phyloP scores from a whole-genome alignment of 2,888 invertebrate species.

The Acanthopleura granulata region DNA sequence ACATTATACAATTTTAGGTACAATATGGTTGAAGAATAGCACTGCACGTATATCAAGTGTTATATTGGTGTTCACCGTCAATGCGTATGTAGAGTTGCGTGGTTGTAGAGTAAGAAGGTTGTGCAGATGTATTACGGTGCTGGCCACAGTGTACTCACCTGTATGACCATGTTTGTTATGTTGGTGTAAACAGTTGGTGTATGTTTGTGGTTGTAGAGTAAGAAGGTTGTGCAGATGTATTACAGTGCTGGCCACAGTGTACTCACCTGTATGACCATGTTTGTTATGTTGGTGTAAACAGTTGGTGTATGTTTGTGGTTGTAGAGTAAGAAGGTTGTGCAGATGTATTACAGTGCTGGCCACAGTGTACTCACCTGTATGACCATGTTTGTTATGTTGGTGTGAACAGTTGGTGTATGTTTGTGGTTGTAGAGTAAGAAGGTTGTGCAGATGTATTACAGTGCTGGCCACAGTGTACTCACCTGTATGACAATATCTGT shows the following conservation, averaged over 20 bases:
- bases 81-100: too few relatives aligned
- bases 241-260: neutral
- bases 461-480: neutral
- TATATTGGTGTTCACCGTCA: too few relatives aligned
- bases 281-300: too few relatives aligned
- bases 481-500: neutral
- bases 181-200: too few relatives aligned
- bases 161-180: neutral
- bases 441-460: neutral
- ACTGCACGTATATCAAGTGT: too few relatives aligned
- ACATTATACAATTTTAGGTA: too few relatives aligned
- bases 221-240: neutral
- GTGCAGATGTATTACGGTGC: conserved; percentile 2
- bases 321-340: neutral
- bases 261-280: neutral
- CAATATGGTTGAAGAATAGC: too few relatives aligned
- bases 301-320: too few relatives aligned
- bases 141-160: neutral
- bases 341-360: neutral
- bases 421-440: neutral
- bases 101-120: neutral
- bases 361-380: conserved; percentile 1
- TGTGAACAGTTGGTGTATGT: too few relatives aligned
- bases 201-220: neutral
- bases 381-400: too few relatives aligned